Evolutionary conservation across 2,888 invertebrate genomes (phyloP).

Genomic region (Trissoscelio sp.): DNA sequence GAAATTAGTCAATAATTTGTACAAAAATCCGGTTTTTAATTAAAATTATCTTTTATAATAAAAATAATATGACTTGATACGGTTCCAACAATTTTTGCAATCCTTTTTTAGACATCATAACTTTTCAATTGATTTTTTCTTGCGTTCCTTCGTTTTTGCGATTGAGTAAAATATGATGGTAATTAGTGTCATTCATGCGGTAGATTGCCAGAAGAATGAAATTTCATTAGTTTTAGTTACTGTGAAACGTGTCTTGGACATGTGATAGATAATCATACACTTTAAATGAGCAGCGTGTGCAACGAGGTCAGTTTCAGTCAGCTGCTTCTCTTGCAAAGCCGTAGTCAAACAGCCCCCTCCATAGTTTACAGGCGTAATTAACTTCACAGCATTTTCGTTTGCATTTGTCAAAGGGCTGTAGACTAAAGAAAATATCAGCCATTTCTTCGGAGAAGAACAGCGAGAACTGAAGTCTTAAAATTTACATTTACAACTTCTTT

Average conservation of each 20-base stretch:
- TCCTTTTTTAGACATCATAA: neutral
- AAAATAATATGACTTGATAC: too few species aligned
- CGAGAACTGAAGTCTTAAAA: constrained; percentile 24
- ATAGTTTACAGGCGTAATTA: constrained; percentile 79
- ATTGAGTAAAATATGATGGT: constrained; percentile 31
- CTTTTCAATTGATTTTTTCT: neutral
- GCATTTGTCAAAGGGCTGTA: constrained; percentile 42
- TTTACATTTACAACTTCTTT: constrained; percentile 40
- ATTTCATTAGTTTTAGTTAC: constrained; percentile 51
- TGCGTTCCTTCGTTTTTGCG: constrained; percentile 1
- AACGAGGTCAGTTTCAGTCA: constrained; percentile 76
- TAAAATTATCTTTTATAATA: too few species aligned
- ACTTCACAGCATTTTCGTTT: constrained; percentile 72
- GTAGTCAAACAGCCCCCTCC: constrained; percentile 76
- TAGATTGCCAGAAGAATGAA: constrained; percentile 25
- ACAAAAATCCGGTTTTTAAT: too few species aligned
- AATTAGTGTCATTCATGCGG: constrained; percentile 19
- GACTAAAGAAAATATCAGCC: constrained; percentile 31
- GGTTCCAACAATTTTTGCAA: neutral
- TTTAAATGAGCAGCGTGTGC: constrained; percentile 66
- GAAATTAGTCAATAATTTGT: too few species aligned
- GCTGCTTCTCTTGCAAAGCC: constrained; percentile 72
- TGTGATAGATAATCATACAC: constrained; percentile 54
- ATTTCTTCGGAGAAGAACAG: constrained; percentile 31
- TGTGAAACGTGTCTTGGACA: constrained; percentile 48